Conservation (phyloP, 1,140 invertebrate species). For the Drosophila obscura region DNA sequence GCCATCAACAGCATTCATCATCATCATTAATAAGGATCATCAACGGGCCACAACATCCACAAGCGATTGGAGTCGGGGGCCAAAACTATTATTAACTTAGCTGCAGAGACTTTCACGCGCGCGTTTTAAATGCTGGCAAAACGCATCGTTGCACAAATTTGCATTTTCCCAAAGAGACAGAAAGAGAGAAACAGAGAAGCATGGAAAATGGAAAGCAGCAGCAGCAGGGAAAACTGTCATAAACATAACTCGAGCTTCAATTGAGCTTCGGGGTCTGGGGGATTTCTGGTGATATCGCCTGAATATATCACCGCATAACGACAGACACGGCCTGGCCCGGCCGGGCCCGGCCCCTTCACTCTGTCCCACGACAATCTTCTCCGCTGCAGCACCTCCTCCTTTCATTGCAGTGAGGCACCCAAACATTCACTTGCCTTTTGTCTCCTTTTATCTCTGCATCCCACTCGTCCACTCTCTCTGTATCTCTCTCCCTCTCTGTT, state of each 20-base stretch:
- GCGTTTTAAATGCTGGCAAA: conserved; percentile 69
- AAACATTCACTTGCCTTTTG: conserved; percentile 41
- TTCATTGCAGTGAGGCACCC: not conserved
- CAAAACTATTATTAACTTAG: conserved; percentile 42
- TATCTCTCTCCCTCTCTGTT: conserved; percentile 6
- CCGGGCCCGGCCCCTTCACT: conserved; percentile 6
- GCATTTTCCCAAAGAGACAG: conserved; percentile 52
- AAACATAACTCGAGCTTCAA: conserved; percentile 79
- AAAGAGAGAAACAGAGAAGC: conserved; percentile 13
- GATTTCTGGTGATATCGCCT: conserved; percentile 56
- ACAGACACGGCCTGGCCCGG: conserved; percentile 12
- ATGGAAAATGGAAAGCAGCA: conserved; percentile 71
- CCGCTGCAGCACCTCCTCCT: not conserved
- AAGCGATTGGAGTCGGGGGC: conserved; percentile 5
- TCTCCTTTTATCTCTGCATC: conserved; percentile 24
- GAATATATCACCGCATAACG: conserved; percentile 58
- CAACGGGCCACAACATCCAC: not conserved
- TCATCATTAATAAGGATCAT: conserved; percentile 2
- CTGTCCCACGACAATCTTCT: conserved; percentile 2
- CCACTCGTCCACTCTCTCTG: conserved; percentile 16
- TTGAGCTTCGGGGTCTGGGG: conserved; percentile 52
- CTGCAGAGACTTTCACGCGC: conserved; percentile 66
- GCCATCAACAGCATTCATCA: conserved; percentile 7
- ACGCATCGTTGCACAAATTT: conserved; percentile 79
- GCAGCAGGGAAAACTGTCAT: conserved; percentile 69